Evolutionary conservation across 2,888 invertebrate species (phyloP).

Genomic region (Rhingia rostrata): DNA sequence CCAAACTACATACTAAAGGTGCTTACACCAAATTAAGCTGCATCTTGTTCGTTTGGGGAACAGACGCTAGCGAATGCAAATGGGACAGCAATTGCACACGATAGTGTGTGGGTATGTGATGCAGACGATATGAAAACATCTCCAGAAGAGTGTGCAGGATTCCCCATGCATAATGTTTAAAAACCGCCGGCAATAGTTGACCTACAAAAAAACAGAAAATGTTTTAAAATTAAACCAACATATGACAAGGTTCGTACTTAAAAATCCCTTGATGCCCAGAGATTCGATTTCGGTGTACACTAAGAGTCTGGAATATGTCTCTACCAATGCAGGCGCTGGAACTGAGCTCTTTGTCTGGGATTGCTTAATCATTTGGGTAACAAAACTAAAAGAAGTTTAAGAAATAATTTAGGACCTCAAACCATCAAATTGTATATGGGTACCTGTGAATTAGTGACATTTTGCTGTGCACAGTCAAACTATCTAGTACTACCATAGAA

Average conservation of each 20-base stretch:
- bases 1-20: constrained; percentile 51
- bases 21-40: constrained; percentile 94
- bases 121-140: constrained; percentile 98
- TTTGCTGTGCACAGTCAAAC: constrained; percentile 97
- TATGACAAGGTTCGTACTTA: constrained; percentile 84
- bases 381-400: constrained; percentile 85
- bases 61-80: constrained; percentile 94
- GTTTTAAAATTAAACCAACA: background rate
- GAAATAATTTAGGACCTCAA: background rate
- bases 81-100: constrained; percentile 95
- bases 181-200: constrained; percentile 94
- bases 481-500: constrained; percentile 96
- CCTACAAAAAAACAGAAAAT: constrained; percentile 83
- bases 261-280: constrained; percentile 97
- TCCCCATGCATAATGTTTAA: constrained; percentile 96
- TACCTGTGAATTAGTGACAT: constrained; percentile 91
- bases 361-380: constrained; percentile 94
- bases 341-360: constrained; percentile 93
- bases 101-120: constrained; percentile 98
- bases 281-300: constrained; percentile 99
- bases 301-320: constrained; percentile 95
- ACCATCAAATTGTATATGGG: constrained; percentile 69
- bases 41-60: constrained; percentile 96
- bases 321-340: constrained; percentile 95
- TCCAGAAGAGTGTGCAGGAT: constrained; percentile 97